Evolutionary conservation across 2,888 invertebrate genomes (phyloP).

Genomic region (Amaurobius ferox): DNA sequence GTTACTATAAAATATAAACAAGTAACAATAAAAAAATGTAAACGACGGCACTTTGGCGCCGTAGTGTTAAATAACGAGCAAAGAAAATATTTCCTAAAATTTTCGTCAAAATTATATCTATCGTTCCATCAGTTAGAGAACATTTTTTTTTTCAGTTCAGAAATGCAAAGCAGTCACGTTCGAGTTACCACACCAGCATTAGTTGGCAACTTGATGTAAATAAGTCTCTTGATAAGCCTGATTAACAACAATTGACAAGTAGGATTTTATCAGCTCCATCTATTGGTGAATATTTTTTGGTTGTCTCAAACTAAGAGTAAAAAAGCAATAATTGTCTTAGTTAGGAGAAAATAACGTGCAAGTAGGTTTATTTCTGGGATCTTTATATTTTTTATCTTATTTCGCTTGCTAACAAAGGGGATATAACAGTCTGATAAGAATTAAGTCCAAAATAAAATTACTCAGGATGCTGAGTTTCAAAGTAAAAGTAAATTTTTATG

Average conservation of each 20-base stretch:
- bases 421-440: too few species aligned
- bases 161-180: not conserved
- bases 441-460: too few species aligned
- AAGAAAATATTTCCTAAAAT: not conserved
- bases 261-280: not conserved
- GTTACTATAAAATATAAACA: too few species aligned
- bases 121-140: not conserved
- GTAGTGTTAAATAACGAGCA: too few species aligned
- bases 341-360: not conserved
- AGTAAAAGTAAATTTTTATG: too few species aligned
- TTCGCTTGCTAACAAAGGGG: not conserved
- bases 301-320: not conserved
- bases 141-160: not conserved
- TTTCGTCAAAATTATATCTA: not conserved
- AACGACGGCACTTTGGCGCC: too few species aligned
- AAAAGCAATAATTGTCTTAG: not conserved
- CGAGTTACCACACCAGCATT: not conserved
- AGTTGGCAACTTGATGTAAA: not conserved
- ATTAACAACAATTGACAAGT: not conserved
- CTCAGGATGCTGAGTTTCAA: too few species aligned
- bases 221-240: not conserved
- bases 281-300: conserved; percentile 8
- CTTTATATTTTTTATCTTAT: not conserved
- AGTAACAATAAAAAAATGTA: too few species aligned
- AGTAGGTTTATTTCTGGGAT: not conserved